Base-by-base conservation (phyloP, 2,797 vertebrate species). In the Channa striata region DNA sequence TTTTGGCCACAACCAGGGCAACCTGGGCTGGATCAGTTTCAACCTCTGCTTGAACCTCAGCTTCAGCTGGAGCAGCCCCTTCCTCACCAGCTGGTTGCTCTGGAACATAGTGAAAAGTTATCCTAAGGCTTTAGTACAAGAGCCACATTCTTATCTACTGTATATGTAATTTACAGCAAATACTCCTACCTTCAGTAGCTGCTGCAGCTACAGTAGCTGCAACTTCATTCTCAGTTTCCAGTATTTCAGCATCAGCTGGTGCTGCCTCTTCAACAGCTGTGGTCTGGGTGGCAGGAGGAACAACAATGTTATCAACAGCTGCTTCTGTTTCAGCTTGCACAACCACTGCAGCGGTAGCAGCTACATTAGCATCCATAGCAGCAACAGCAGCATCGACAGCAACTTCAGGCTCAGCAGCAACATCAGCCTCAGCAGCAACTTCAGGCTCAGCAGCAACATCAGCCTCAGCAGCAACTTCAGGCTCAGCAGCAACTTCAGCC, bases 1-100 rank as follows among this genome's bases (percentile, higher is more conserved):
- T 94, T 84, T 97, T 98, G 46, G 91, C 95, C 84, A 98, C 78
- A 11, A 92, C 73, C 8, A 96, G 74, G 0, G 89, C 73, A 53
- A 88, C 92, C 25, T 91, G 89, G 3, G 88, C 80, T 46, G 88
- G 72, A 53, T 87, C 91, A 47, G 85, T 73, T 60, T 80, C 90
- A 2, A 64, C 80, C 40, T 88, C 83, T 0, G 82, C 74, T 23
- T 80, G 81, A 20, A 83, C 79, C 49, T 90, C 91, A 39, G 21
- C 73, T 48, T 90, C 82, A 12, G 68, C 84, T 56, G 81, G 71
- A 33, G 37, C 74, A 8, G 47, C 67, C 36, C 65, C 81, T 16
- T 67, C 78, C 5, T 69, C 85, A 33, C 14, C 76, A 23, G 81
- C 70, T 33, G 21, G 34, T 4, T 81, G 81, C 36, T 61, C 77